These are phyloP conservation scores for Mormyrus proboscirostris DNA, from an alignment of 2,797 vertebrate genomes.

Conservation along the genomic window DNA sequence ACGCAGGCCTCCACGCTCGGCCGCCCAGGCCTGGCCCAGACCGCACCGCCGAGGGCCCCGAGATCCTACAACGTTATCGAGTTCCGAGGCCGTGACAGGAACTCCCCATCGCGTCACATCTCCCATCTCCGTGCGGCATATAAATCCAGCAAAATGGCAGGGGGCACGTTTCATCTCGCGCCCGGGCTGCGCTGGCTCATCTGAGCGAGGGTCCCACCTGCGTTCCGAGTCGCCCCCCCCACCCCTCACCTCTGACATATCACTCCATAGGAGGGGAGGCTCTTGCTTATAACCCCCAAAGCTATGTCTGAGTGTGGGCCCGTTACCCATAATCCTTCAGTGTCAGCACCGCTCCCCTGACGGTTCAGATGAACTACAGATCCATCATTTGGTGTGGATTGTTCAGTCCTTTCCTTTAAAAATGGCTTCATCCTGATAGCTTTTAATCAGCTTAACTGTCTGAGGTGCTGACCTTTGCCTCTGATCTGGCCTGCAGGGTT, in stretches of 20 bases:
- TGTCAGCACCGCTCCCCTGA: neutral
- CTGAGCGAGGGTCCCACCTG: neutral
- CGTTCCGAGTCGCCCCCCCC: neutral
- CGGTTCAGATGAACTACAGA: neutral
- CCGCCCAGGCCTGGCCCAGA: slow-evolving; percentile 19
- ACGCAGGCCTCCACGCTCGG: slow-evolving; percentile 9
- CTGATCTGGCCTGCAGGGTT: neutral
- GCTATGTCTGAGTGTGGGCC: neutral
- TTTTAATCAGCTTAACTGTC: neutral
- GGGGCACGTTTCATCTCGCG: neutral
- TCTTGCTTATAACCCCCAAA: neutral
- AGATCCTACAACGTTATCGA: slow-evolving; percentile 19
- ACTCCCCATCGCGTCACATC: neutral
- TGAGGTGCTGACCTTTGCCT: neutral
- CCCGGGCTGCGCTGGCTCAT: neutral
- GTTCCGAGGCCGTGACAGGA: slow-evolving; percentile 16
- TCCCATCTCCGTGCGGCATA: neutral
- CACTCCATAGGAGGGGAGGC: neutral
- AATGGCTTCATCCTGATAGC: neutral
- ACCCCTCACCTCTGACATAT: neutral
- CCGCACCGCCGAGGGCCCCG: neutral
- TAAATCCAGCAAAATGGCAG: neutral
- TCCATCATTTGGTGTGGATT: neutral
- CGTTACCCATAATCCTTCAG: neutral
- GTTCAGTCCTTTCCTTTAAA: neutral